Percentiles rank a stretch among this genome's conserved stretches.
Conservation (phyloP, 2,888 invertebrate species). For the Dugesia japonica region DNA sequence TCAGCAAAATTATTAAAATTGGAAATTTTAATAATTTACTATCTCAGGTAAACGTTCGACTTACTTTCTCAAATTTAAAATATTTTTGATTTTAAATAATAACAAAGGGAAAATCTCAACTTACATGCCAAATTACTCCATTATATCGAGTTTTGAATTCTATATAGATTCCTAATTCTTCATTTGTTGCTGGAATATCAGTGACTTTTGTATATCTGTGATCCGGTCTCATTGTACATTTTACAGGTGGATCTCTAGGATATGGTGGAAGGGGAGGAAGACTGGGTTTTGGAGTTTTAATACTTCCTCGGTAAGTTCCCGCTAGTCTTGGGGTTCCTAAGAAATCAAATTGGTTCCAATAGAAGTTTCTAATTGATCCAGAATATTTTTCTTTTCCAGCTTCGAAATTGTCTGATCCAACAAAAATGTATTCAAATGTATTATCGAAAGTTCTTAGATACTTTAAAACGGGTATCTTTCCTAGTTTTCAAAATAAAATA, state of each 20-base stretch:
- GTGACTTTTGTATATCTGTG: not conserved
- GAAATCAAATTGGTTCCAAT: conserved; percentile 35
- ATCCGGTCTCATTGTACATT: not conserved
- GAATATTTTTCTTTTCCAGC: conserved; percentile 24
- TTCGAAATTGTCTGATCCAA: conserved; percentile 17
- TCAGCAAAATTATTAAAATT: not conserved
- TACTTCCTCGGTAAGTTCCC: not conserved
- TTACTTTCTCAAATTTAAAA: too few relatives aligned
- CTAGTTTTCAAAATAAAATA: not conserved
- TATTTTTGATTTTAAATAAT: too few relatives aligned
- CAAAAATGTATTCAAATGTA: conserved; percentile 22
- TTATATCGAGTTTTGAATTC: conserved; percentile 26
- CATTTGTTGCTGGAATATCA: not conserved
- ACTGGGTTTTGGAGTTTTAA: not conserved
- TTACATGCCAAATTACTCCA: conserved; percentile 24
- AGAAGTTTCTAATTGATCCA: conserved; percentile 33
- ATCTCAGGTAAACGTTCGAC: too few relatives aligned
- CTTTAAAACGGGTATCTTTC: conserved; percentile 27
- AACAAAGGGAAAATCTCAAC: too few relatives aligned
- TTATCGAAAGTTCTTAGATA: conserved; percentile 23
- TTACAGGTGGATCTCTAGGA: conserved; percentile 8
- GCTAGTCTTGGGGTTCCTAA: not conserved
- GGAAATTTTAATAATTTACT: not conserved
- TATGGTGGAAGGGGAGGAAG: conserved; percentile 10
- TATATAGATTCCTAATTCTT: not conserved